Evolutionary conservation across 92 coral and sea anemone genomes (phyloP).

Genomic region (Meandrina meandrites): DNA sequence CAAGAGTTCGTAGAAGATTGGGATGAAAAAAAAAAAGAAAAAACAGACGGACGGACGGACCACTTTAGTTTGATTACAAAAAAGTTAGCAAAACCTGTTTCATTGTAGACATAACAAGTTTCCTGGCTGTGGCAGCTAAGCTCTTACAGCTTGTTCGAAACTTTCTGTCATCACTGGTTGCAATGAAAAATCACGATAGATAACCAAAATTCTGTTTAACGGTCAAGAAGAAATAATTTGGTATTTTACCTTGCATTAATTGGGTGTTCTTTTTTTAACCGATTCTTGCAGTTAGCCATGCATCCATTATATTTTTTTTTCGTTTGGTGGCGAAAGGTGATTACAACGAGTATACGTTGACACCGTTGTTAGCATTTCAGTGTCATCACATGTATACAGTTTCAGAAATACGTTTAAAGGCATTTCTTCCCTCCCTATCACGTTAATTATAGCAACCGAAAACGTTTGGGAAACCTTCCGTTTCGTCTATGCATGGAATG

Average conservation of each 20-base stretch:
- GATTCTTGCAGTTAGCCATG: background rate
- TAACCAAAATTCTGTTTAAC: no score
- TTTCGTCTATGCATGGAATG: no score
- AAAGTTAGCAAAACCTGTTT: background rate
- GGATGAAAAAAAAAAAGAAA: no score
- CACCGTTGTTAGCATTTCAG: background rate
- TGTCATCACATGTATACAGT: background rate
- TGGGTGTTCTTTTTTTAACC: no score
- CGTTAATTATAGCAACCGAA: no score
- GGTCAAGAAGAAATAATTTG: no score
- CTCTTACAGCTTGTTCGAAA: background rate
- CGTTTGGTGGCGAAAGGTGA: background rate
- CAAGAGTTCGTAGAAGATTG: no score
- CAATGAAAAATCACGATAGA: background rate
- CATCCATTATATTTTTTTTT: background rate
- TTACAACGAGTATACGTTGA: background rate
- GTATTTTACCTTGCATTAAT: background rate
- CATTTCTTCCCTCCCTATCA: background rate
- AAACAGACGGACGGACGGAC: no score
- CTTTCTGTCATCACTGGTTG: background rate
- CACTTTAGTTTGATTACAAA: no score
- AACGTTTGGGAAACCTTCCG: no score
- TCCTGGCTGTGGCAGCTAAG: background rate
- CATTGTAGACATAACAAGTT: background rate
- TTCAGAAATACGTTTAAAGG: background rate